A percentile compares a stretch with the other conserved stretches of the same genome.
Conservation (phyloP, 2,797 vertebrate species). For the Triplophysa yarkandensis region DNA sequence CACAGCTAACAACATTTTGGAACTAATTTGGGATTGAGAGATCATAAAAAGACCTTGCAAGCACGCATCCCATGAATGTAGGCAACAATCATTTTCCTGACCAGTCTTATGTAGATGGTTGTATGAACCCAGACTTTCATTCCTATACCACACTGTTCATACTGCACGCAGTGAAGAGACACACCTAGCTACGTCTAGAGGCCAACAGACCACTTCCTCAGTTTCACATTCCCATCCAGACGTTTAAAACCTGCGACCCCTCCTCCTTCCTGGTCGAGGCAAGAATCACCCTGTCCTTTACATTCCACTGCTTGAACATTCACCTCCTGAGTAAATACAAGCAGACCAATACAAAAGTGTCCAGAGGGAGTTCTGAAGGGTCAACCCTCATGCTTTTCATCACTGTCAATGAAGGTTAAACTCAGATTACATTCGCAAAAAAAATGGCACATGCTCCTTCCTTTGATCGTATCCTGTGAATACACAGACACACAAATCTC, state of each 20-base stretch:
- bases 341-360: slow-evolving; percentile 6
- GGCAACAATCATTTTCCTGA: slow-evolving; percentile 28
- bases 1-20: not conserved
- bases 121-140: slow-evolving; percentile 31
- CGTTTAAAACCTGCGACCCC: slow-evolving; percentile 8
- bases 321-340: slow-evolving; percentile 8
- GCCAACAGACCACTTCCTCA: slow-evolving; percentile 38
- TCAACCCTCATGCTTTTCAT: not conserved
- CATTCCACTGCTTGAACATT: slow-evolving; percentile 3
- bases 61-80: not conserved
- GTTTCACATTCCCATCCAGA: slow-evolving; percentile 3
- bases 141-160: slow-evolving; percentile 36
- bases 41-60: not conserved
- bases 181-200: slow-evolving; percentile 36
- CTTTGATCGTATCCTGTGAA: too few relatives aligned
- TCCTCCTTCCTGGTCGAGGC: slow-evolving; percentile 16
- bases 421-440: not conserved
- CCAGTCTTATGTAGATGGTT: slow-evolving; percentile 10
- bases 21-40: not conserved
- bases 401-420: not conserved
- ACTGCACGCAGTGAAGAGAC: slow-evolving; percentile 15
- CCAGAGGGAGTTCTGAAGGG: not conserved
- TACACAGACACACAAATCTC: not conserved
- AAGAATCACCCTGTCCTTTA: slow-evolving; percentile 12
- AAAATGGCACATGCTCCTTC: not conserved